Base-by-base conservation (phyloP, 1,140 invertebrate species). In the Brachionus rubens region DNA sequence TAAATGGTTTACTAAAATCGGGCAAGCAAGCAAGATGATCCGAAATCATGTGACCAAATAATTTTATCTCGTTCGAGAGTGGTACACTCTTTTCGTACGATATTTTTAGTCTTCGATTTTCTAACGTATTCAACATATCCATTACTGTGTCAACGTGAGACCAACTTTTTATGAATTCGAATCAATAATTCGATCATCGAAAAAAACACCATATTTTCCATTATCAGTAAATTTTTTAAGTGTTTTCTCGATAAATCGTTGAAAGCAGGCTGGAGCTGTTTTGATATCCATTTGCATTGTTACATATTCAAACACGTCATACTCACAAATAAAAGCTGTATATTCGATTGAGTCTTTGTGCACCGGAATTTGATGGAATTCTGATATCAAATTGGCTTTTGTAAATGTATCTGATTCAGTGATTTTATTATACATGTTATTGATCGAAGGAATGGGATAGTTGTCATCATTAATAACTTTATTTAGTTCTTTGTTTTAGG, bases 241-340 rank as follows among this genome's bases (percentile, higher is more conserved):
- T 33, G 28, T 33, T 33, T 41, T 40, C n/a, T 77, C 30, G 5
- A 77, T 77, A 21, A 62, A 30, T 30, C 77, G 1, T 59, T 77
- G 75, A 40, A 77, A 77, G 12, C 75, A 54, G 9, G 75, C 75
- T 21, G 43, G 75, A 14, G 67, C 52, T n/a, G 77, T 77, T 36
- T 24, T 59, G 12, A 76, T 21, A 9, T 47, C 72, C 21, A 77
- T 47, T 16, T 76, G 76, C 77, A 77, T 75, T 48, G 7, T 4
- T 16, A 78, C 40, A 19, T 59, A 77, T 50, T 77, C 43, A 40
- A 77, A 78, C 9, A 78, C 2, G 9, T 56, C 76, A 6, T 24
- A 56, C 14, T 67, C 33, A 47, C 52, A 47, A 28, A 54, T 43
- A n/a, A 41, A 41, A 28, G 62, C 62, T 21, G 54, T 59, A 1